Evolutionary conservation across 1,140 invertebrate species (phyloP).

Genomic region (Aphelinus certus): DNA sequence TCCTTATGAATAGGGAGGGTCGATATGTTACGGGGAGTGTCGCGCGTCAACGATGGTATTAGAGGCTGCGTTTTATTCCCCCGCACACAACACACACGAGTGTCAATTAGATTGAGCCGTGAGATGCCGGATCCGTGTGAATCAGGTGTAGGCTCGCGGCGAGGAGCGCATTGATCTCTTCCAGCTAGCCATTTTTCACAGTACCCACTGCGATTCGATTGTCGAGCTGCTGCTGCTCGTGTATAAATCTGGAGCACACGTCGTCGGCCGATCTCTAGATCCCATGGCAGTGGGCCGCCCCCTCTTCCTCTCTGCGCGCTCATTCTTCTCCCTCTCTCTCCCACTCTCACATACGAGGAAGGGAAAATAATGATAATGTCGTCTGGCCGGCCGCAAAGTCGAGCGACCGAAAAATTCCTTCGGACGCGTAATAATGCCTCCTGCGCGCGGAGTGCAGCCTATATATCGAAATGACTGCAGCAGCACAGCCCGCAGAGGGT

Average conservation of each 20-base stretch:
- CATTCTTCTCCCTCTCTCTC: background rate
- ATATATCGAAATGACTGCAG: background rate
- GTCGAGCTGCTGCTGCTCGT: background rate
- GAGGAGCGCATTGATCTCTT: background rate
- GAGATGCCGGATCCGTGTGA: too few species aligned
- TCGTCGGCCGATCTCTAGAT: too few species aligned
- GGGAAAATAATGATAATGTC: conserved; percentile 19
- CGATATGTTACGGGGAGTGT: too few species aligned
- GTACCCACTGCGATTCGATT: background rate
- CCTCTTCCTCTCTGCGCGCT: background rate
- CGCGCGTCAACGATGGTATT: too few species aligned
- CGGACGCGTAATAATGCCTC: conserved; percentile 17
- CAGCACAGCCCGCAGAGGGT: conserved; percentile 3
- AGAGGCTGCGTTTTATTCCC: too few species aligned
- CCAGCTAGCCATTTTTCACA: conserved; percentile 12
- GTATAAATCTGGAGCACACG: conserved; percentile 13
- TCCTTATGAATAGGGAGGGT: too few species aligned
- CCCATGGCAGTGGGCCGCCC: too few species aligned
- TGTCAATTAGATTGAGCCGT: too few species aligned
- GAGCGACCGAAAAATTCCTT: background rate
- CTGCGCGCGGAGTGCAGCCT: background rate
- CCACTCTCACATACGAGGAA: background rate
- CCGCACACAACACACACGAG: too few species aligned
- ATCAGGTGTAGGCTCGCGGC: too few species aligned
- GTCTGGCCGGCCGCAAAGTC: conserved; percentile 5